Percentiles rank a stretch among this genome's conserved stretches.
Conservation (phyloP, 2,888 invertebrate genomes). For the Elaeidobius kamerunicus region DNA sequence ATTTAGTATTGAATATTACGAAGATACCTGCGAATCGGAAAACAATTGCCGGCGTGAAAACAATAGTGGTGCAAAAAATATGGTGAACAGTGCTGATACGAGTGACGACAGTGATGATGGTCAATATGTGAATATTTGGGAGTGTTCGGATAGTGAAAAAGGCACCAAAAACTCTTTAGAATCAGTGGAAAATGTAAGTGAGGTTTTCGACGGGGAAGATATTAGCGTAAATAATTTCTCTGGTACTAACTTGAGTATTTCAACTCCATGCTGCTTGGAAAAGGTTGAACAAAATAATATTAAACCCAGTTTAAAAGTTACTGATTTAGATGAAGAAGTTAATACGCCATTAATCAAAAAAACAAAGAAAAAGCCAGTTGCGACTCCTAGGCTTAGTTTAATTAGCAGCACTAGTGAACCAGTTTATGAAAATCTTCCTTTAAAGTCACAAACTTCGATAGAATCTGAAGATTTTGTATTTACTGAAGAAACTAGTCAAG, state of each 20-base stretch:
- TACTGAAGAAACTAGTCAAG: neutral
- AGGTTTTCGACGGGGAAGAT: slow-evolving; percentile 12
- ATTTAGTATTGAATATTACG: slow-evolving; percentile 44
- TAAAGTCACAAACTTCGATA: neutral
- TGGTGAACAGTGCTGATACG: slow-evolving; percentile 23
- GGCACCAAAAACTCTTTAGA: slow-evolving; percentile 13
- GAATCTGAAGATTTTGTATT: neutral
- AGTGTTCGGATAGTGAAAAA: slow-evolving; percentile 11
- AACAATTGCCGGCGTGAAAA: slow-evolving; percentile 21
- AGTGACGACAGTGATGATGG: slow-evolving; percentile 24
- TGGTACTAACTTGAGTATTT: slow-evolving; percentile 4
- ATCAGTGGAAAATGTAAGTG: slow-evolving; percentile 20
- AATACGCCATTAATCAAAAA: neutral
- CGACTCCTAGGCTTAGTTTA: slow-evolving; percentile 19
- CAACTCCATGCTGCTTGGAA: neutral
- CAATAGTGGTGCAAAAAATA: slow-evolving; percentile 26
- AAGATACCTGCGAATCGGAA: slow-evolving; percentile 34
- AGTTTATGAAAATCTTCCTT: slow-evolving; percentile 16
- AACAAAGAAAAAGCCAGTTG: slow-evolving; percentile 15
- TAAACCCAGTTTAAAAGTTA: neutral
- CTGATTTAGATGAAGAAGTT: slow-evolving; percentile 13
- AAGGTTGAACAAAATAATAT: neutral
- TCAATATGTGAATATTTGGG: slow-evolving; percentile 27
- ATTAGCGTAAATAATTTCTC: neutral
- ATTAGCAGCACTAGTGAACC: neutral